These are phyloP conservation scores for Saturnia japonica DNA, from an alignment of 2,888 invertebrate genomes.

Conservation along the genomic window DNA sequence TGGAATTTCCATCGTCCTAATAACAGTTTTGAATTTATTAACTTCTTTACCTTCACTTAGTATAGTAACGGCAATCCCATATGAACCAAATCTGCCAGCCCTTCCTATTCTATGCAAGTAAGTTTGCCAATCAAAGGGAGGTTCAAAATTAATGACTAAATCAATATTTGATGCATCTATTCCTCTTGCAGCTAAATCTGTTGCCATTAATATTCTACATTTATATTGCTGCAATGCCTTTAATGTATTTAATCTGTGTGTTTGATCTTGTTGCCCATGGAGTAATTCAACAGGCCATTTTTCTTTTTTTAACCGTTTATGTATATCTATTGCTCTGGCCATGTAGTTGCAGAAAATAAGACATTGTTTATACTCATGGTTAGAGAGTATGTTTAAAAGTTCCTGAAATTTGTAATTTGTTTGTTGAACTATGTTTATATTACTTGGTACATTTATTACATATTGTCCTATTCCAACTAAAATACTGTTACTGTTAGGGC, in stretches of 20 bases:
- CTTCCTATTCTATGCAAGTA: constrained; percentile 98
- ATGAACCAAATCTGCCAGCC: constrained; percentile 95
- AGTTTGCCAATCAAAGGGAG: constrained; percentile 89
- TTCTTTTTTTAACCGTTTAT: constrained; percentile 85
- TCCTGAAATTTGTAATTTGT: constrained; percentile 85
- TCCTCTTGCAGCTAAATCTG: constrained; percentile 95
- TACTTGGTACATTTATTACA: constrained; percentile 82
- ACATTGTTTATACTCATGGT: constrained; percentile 92
- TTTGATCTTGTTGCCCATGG: constrained; percentile 90
- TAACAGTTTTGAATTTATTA: constrained; percentile 78
- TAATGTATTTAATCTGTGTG: constrained; percentile 88
- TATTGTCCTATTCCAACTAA: constrained; percentile 93
- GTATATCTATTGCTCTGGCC: constrained; percentile 90
- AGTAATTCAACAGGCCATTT: constrained; percentile 92
- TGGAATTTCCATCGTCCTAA: constrained; percentile 79
- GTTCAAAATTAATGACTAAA: constrained; percentile 95
- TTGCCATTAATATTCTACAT: constrained; percentile 93
- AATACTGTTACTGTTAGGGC: constrained; percentile 84
- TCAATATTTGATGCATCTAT: constrained; percentile 97
- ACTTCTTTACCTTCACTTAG: constrained; percentile 85
- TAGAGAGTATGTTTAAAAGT: constrained; percentile 85
- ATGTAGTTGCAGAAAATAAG: constrained; percentile 95
- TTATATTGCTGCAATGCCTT: constrained; percentile 89
- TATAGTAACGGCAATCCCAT: constrained; percentile 90
- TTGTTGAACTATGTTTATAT: constrained; percentile 84